Evolutionary conservation across 1,140 invertebrate genomes (phyloP).

Genomic region (Orius insidiosus): DNA sequence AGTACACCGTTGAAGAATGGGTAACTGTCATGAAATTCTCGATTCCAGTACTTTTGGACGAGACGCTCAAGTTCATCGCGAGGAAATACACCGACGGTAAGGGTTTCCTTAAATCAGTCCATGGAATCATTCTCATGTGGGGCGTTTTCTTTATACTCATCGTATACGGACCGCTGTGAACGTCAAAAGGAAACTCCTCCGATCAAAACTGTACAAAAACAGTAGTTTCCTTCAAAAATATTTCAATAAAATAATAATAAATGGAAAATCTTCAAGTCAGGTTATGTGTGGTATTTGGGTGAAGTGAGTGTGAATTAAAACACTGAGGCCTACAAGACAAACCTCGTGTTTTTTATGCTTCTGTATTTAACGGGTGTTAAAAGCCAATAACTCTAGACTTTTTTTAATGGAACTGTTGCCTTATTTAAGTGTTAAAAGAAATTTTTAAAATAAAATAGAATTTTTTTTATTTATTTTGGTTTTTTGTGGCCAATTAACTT

Average conservation of each 20-base stretch:
- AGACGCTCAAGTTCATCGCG: constrained; percentile 96
- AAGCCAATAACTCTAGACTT: not conserved
- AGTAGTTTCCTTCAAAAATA: not conserved
- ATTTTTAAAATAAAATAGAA: not conserved
- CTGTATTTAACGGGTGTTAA: constrained; percentile 5
- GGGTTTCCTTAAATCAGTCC: constrained; percentile 50
- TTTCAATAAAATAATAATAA: too few species aligned
- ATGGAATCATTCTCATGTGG: constrained; percentile 82
- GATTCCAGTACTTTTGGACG: constrained; percentile 95
- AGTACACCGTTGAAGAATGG: constrained; percentile 92
- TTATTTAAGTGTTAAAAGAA: too few species aligned
- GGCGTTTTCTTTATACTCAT: constrained; percentile 67
- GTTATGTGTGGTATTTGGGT: constrained; percentile 7
- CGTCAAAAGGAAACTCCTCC: not conserved
- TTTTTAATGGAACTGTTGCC: constrained; percentile 1
- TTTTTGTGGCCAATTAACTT: not conserved
- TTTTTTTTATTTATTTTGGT: not conserved
- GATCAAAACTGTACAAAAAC: not conserved
- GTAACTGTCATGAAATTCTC: constrained; percentile 99
- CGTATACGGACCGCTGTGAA: constrained; percentile 24
- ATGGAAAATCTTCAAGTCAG: not conserved
- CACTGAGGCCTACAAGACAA: constrained; percentile 11
- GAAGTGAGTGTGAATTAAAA: not conserved
- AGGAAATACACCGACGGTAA: constrained; percentile 96
- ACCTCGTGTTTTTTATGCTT: constrained; percentile 10